Conservation (phyloP, 2,888 invertebrate genomes). For the Amiota mariae region DNA sequence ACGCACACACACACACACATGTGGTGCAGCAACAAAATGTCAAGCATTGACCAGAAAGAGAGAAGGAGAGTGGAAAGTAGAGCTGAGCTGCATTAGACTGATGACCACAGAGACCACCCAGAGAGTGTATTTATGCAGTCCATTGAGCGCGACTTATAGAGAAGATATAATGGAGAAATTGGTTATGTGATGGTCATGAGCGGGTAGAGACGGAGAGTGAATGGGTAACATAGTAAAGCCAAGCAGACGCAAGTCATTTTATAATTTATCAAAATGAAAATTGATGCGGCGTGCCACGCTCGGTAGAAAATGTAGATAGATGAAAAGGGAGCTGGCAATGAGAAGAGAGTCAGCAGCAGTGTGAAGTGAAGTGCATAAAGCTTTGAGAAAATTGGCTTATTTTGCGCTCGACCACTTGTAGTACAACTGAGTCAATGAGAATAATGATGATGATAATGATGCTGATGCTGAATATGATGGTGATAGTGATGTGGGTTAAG, state of each 20-base stretch:
- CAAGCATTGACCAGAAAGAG: neutral
- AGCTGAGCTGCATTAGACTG: conserved; percentile 13
- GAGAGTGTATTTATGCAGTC: conserved; percentile 14
- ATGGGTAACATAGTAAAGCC: neutral
- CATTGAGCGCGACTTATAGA: conserved; percentile 12
- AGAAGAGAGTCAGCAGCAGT: neutral
- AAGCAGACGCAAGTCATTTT: conserved; percentile 51
- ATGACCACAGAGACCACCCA: conserved; percentile 20
- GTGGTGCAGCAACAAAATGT: neutral
- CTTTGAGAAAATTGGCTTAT: conserved; percentile 10
- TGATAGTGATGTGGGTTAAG: neutral
- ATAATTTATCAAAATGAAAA: conserved; percentile 68
- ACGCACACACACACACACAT: too few relatives aligned
- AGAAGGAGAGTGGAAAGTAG: neutral
- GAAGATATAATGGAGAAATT: neutral
- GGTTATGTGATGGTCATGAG: neutral
- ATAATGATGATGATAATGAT: neutral
- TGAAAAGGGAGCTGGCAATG: neutral
- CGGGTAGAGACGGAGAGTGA: neutral
- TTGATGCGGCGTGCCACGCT: conserved; percentile 49
- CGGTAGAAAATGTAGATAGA: neutral
- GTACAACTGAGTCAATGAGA: neutral
- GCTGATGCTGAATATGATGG: neutral
- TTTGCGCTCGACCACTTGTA: too few relatives aligned
- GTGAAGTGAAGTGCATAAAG: neutral